These are phyloP conservation scores for Lamprotornis superbus DNA, from an alignment of 2,113 vertebrate genomes.

Conservation along the genomic window DNA sequence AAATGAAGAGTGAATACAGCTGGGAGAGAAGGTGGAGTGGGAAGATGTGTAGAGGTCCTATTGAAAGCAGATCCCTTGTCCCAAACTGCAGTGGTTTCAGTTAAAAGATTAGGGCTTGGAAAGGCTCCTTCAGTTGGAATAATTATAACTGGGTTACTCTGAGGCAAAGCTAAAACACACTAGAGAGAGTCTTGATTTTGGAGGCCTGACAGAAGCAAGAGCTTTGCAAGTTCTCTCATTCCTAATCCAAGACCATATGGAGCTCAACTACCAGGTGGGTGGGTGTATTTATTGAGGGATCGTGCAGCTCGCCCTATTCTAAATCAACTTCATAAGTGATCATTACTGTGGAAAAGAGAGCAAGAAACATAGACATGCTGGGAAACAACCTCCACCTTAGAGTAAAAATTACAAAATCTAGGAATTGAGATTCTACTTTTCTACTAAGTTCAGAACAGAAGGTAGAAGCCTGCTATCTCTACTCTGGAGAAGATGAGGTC, in stretches of 20 bases:
- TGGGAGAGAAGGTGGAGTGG: not conserved
- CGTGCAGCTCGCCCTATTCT: not conserved
- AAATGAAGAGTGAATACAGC: not conserved
- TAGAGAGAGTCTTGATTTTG: not conserved
- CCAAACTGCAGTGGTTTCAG: not conserved
- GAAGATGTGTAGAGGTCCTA: not conserved
- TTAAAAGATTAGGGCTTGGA: constrained; percentile 15
- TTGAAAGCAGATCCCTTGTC: not conserved
- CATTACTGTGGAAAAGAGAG: not conserved
- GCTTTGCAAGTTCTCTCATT: constrained; percentile 7
- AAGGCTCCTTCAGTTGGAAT: not conserved
- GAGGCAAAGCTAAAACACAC: not conserved
- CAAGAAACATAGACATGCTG: not conserved
- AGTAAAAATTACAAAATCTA: not conserved
- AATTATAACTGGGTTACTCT: constrained; percentile 1
- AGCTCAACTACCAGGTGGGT: not conserved
- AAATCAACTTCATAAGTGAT: not conserved
- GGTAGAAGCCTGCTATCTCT: not conserved
- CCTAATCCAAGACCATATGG: constrained; percentile 4
- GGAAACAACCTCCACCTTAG: not conserved
- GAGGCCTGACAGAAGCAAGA: constrained; percentile 11
- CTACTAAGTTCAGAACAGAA: not conserved
- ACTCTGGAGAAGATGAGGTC: not conserved
- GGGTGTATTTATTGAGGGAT: constrained; percentile 2
- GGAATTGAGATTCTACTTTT: not conserved